Percentiles rank a stretch among this genome's conserved stretches.
These are phyloP conservation scores for Neomonachus schauinslandi DNA, from an alignment of 2,113 vertebrate species.

Conservation along the genomic window DNA sequence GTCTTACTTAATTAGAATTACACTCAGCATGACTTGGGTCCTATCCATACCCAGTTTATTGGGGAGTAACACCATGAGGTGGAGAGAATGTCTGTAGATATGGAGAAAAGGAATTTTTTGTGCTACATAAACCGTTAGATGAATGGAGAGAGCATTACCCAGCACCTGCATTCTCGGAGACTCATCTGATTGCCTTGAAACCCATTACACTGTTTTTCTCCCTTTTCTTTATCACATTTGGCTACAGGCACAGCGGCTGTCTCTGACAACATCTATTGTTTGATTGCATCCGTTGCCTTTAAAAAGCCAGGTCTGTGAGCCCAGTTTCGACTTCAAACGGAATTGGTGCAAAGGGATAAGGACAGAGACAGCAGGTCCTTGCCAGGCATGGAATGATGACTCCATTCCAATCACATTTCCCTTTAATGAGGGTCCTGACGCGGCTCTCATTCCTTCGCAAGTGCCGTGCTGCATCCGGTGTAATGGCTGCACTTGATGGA, in stretches of 20 bases:
- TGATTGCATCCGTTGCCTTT: slow-evolving; percentile 60
- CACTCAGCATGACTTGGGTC: slow-evolving; percentile 68
- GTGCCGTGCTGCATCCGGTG: slow-evolving; percentile 68
- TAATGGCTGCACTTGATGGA: slow-evolving; percentile 75
- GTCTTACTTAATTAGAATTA: slow-evolving; percentile 78
- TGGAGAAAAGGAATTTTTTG: slow-evolving; percentile 29
- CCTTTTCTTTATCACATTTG: slow-evolving; percentile 63
- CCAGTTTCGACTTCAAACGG: slow-evolving; percentile 39
- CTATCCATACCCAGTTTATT: slow-evolving; percentile 62
- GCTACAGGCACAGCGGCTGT: slow-evolving; percentile 40
- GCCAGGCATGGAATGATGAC: slow-evolving; percentile 48
- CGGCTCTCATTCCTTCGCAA: slow-evolving; percentile 49
- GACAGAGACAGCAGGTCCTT: slow-evolving; percentile 14
- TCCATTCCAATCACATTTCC: slow-evolving; percentile 69
- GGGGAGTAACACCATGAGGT: slow-evolving; percentile 62
- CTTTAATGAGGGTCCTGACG: slow-evolving; percentile 70
- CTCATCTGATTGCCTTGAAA: slow-evolving; percentile 62
- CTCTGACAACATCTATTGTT: slow-evolving; percentile 56
- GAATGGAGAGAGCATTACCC: background rate
- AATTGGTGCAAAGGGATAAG: slow-evolving; percentile 60
- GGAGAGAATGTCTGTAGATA: slow-evolving; percentile 64
- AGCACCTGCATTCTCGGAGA: slow-evolving; percentile 73
- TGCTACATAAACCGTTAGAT: slow-evolving; percentile 50
- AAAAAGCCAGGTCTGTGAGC: slow-evolving; percentile 65
- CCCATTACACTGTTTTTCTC: slow-evolving; percentile 26